Conservation (phyloP, 2,113 vertebrate species). For the Tragelaphus imberbis region DNA sequence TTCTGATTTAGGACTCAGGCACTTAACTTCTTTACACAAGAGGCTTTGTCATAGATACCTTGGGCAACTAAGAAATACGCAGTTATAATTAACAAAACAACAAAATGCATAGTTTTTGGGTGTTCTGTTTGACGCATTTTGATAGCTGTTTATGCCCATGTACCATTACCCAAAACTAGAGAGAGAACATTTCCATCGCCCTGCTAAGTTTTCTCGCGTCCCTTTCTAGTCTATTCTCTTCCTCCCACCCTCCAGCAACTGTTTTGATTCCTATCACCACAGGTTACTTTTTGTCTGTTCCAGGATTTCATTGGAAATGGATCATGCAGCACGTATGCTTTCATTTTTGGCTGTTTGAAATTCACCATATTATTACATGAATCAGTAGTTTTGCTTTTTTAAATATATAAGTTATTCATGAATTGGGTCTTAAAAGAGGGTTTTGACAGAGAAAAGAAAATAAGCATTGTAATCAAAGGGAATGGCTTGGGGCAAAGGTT, state of each 20-base stretch:
- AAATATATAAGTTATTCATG: not conserved
- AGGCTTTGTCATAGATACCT: not conserved
- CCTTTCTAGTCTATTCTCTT: constrained; percentile 5
- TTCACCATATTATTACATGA: not conserved
- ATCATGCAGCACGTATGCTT: not conserved
- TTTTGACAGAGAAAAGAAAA: not conserved
- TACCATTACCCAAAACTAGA: not conserved
- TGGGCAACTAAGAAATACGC: not conserved
- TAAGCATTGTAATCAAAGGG: not conserved
- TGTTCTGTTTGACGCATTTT: not conserved
- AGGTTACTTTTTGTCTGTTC: not conserved
- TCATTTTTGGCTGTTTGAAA: not conserved
- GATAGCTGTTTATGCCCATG: not conserved
- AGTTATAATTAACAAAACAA: constrained; percentile 7
- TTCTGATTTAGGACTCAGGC: not conserved
- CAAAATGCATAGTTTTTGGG: not conserved
- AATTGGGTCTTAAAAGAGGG: not conserved
- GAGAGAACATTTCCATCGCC: not conserved
- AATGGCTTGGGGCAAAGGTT: not conserved
- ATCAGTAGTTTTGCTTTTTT: not conserved
- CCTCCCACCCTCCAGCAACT: not conserved
- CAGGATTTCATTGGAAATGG: not conserved
- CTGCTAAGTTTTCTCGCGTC: not conserved
- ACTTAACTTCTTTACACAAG: not conserved
- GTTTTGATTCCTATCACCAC: not conserved